Conservation (phyloP, 2,113 vertebrate genomes). For the Rhabdornis inornatus region DNA sequence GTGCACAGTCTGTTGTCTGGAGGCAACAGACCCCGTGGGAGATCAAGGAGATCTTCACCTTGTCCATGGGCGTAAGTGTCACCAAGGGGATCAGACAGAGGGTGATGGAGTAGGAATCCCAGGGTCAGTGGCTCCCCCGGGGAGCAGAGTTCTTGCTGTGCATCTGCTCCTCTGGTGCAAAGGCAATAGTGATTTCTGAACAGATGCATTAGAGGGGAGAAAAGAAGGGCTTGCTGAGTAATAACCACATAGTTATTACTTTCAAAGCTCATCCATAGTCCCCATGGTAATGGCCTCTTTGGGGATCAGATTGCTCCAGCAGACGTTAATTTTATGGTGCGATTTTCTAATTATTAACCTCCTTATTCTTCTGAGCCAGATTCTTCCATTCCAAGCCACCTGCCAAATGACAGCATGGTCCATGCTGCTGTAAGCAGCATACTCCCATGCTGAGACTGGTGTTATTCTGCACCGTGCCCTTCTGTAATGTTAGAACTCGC, state of each 20-base stretch:
- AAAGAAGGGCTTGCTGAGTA: conserved; percentile 23
- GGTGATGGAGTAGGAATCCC: background rate
- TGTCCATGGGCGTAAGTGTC: background rate
- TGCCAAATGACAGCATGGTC: conserved; percentile 20
- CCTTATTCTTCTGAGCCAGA: conserved; percentile 32
- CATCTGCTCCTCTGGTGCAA: background rate
- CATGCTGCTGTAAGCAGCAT: background rate
- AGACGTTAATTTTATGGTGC: conserved; percentile 41
- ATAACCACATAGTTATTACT: conserved; percentile 29
- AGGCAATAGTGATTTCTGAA: conserved; percentile 1
- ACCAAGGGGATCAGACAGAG: background rate
- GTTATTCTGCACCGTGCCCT: background rate
- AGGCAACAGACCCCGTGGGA: background rate
- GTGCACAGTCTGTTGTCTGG: background rate
- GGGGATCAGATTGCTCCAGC: conserved; percentile 28
- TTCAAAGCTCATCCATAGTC: conserved; percentile 38
- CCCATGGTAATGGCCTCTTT: conserved; percentile 13
- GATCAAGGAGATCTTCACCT: background rate
- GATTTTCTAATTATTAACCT: conserved; percentile 60
- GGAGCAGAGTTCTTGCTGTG: background rate
- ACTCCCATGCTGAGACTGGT: background rate
- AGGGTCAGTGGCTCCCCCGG: background rate
- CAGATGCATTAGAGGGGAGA: background rate
- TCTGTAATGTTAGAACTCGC: conserved; percentile 5
- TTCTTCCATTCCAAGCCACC: conserved; percentile 32